Base-by-base conservation (phyloP, 2,888 invertebrate species). In the Drosophila dives region DNA sequence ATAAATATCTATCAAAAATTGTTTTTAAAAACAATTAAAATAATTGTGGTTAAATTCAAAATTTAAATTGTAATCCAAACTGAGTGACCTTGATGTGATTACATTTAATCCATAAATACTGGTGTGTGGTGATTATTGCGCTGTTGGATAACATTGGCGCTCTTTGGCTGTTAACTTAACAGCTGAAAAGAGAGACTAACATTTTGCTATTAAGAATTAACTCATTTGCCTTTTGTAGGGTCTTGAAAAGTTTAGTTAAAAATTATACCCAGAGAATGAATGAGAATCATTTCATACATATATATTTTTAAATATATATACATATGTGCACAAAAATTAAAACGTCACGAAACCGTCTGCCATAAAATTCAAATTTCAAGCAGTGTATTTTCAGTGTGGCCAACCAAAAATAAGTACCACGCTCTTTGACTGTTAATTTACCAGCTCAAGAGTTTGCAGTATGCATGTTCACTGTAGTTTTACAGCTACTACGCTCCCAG, bases 81-180 rank as follows among this genome's bases (percentile, higher is more conserved):
- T 20, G 55, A 63, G 75, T 59, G 78, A 63, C 78, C 75, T 56
- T 29, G n/a, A 4, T 33, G 15, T 2, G n/a, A 12, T 8, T 34
- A 56, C 40, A 29, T 54, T 60, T 60, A 40, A 36, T 49, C 33
- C 2, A 56, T 38, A 49, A 59, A 69, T 75, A 75, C 75, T 65
- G 50, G 29, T 11, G 23, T 10, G 38, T 26, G 33, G 55, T 23
- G 34, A 56, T 32, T 34, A 38, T 33, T n/a, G 10, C 10, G 2
- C 2, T 64, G 61, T 54, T 26, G 38, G 12, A n/a, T 53, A 60
- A 48, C 55, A 77, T 32, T 10, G 1, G 2, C 29, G 12, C 78
- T 75, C 77, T 75, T 77, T 6, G 26, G 0, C 15, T 72, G 65
- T 66, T 56, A 64, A 33, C 1, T 48, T 66, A 75, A 36, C 77